These are phyloP conservation scores for Sialis lutaria DNA, from an alignment of 2,888 invertebrate species.

Conservation along the genomic window DNA sequence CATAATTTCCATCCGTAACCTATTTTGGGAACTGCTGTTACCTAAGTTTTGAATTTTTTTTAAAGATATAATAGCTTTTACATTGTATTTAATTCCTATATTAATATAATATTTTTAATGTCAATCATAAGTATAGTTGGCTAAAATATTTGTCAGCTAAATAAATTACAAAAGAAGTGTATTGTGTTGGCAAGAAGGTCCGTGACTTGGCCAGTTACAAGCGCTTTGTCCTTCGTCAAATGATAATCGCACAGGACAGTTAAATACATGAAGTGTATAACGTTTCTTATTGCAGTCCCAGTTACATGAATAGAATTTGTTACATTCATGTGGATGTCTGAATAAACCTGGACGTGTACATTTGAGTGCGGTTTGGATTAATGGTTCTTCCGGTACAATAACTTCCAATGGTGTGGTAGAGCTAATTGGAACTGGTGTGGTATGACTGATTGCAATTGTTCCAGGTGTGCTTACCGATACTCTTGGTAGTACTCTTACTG, in stretches of 20 bases:
- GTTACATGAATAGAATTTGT: slow-evolving; percentile 67
- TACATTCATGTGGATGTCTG: slow-evolving; percentile 60
- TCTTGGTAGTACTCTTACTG: not conserved
- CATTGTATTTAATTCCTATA: too few relatives aligned
- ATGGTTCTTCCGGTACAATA: slow-evolving; percentile 36
- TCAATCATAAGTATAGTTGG: too few relatives aligned
- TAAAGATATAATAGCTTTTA: too few relatives aligned
- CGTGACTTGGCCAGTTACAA: slow-evolving; percentile 69
- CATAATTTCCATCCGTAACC: too few relatives aligned
- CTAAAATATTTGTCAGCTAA: not conserved
- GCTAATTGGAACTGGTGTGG: slow-evolving; percentile 14
- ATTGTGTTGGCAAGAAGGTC: slow-evolving; percentile 57
- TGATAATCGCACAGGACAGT: slow-evolving; percentile 61
- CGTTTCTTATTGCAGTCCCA: slow-evolving; percentile 63
- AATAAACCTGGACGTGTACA: slow-evolving; percentile 41
- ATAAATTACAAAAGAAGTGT: slow-evolving; percentile 26
- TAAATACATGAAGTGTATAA: slow-evolving; percentile 58
- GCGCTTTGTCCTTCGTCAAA: slow-evolving; percentile 60
- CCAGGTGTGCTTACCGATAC: not conserved
- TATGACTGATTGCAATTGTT: not conserved
- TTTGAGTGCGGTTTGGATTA: slow-evolving; percentile 41
- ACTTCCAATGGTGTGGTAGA: slow-evolving; percentile 20
- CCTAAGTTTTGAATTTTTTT: too few relatives aligned
- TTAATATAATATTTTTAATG: too few relatives aligned
- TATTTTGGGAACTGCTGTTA: too few relatives aligned